Evolutionary conservation across 2,888 invertebrate genomes (phyloP), one percentile per base, ranked within the genome.

Genomic region (Syritta pipiens): DNA sequence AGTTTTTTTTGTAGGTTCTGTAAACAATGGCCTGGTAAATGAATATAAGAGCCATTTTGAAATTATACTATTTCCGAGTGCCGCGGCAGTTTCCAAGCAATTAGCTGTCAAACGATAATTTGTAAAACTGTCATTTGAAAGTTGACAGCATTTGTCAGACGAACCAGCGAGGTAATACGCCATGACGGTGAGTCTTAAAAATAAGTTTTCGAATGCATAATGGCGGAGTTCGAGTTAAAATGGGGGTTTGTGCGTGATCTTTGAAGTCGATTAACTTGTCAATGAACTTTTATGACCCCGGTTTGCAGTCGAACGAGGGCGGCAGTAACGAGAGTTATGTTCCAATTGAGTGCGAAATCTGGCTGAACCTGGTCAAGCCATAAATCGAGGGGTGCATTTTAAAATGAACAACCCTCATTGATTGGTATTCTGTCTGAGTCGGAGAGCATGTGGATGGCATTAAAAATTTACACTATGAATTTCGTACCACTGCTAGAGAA

Each of bases 311-410:
- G 24, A 32, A 22, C 22, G 19, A 26, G 28, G 4, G 49, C 22
- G 46, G 30, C n/a, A 35, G 14, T 37, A 63, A 26, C 28, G 49
- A 82, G 76, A 82, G 76, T 82, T 83, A 82, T 83, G 84, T 82
- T 84, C 82, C 84, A 85, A 86, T 86, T 85, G 86, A 86, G 86
- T 87, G 87, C 86, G 84, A 87, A 86, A 86, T 87, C 87, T 68
- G 79, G 72, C 72, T 30, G 44, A 67, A 79, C 48, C 53, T 74
- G 79, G 74, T 68, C 74, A 79, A 62, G 62, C 62, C 17, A 62
- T 55, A 53, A 71, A 53, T 67, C 60, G 62, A 55, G 79, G 72
- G 79, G 79, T 79, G 79, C 46, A 79, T 72, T 79, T 67, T 68
- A 72, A 74, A 79, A 57, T 62, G 14, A 48, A 67, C 48, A 60